Conservation (phyloP, 2,888 invertebrate species). For the Lochmaea crataegi region DNA sequence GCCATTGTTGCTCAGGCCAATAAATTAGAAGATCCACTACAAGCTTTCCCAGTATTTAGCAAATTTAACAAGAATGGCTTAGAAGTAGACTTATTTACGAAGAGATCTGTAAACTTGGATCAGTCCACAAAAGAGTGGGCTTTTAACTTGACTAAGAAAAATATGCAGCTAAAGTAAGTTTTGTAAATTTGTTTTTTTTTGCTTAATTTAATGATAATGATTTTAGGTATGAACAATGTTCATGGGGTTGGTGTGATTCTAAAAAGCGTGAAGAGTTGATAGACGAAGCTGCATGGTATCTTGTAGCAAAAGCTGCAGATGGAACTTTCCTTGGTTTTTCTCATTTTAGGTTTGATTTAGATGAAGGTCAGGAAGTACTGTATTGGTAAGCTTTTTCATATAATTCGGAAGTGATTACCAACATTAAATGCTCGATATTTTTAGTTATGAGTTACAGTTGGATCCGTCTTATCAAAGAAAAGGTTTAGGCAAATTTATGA, state of each 20-base stretch:
- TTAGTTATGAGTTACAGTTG: conserved; percentile 90
- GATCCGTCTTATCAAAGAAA: conserved; percentile 76
- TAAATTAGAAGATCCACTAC: conserved; percentile 69
- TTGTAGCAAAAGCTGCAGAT: conserved; percentile 71
- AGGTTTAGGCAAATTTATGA: conserved; percentile 86
- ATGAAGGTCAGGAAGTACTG: conserved; percentile 79
- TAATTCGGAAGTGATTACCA: neutral
- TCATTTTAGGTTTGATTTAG: conserved; percentile 87
- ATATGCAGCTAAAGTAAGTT: conserved; percentile 82
- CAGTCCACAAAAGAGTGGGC: conserved; percentile 74
- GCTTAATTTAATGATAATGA: neutral
- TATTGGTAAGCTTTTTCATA: conserved; percentile 75
- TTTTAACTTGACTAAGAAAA: conserved; percentile 79
- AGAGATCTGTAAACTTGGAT: conserved; percentile 70
- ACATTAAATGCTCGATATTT: conserved; percentile 42
- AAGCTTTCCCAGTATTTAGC: conserved; percentile 71
- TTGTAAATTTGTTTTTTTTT: conserved; percentile 8
- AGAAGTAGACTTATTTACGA: conserved; percentile 71
- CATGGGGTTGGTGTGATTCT: conserved; percentile 85
- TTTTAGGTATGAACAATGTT: conserved; percentile 76
- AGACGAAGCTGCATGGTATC: conserved; percentile 79
- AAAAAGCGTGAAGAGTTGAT: conserved; percentile 79
- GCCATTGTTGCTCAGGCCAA: conserved; percentile 73
- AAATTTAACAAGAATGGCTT: conserved; percentile 73
- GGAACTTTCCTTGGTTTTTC: conserved; percentile 76